Percentiles rank a stretch among this genome's conserved stretches.
Evolutionary conservation across 2,888 invertebrate species (phyloP).

Genomic region (Polydrusus pterygomalis): DNA sequence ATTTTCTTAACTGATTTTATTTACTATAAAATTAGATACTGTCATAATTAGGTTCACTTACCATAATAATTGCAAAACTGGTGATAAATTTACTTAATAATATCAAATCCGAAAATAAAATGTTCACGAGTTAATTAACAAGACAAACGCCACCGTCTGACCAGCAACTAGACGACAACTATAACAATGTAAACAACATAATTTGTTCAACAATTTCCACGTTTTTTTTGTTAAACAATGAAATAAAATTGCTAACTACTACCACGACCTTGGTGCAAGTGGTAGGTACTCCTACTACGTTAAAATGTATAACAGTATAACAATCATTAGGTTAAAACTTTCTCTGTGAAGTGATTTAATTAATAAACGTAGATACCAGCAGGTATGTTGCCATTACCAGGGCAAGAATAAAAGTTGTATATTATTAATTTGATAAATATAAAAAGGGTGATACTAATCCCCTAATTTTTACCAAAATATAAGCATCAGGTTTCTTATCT

Average conservation of each 20-base stretch:
- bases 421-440: too few species aligned
- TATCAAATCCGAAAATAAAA: slow-evolving; percentile 9
- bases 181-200: slow-evolving; percentile 22
- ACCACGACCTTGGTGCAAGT: slow-evolving; percentile 19
- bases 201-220: neutral
- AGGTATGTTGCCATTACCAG: slow-evolving; percentile 16
- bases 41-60: slow-evolving; percentile 1
- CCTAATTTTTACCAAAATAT: too few species aligned
- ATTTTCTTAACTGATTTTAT: too few species aligned
- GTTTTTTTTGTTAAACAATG: slow-evolving; percentile 16
- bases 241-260: slow-evolving; percentile 13
- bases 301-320: slow-evolving; percentile 9
- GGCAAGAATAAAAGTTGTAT: slow-evolving; percentile 10
- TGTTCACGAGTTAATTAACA: slow-evolving; percentile 17
- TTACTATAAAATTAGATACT: too few species aligned
- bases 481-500: too few species aligned
- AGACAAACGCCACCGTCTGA: neutral
- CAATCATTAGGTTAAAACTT: slow-evolving; percentile 3
- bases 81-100: neutral
- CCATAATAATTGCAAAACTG: slow-evolving; percentile 11
- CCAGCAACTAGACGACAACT: slow-evolving; percentile 5
- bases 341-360: slow-evolving; percentile 2
- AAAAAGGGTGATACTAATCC: too few species aligned
- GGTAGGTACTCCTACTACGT: slow-evolving; percentile 6
- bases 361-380: neutral